A percentile compares a stretch with the other conserved stretches of the same genome.
Conservation (phyloP, 2,888 invertebrate genomes). For the Hecatera dysodea region DNA sequence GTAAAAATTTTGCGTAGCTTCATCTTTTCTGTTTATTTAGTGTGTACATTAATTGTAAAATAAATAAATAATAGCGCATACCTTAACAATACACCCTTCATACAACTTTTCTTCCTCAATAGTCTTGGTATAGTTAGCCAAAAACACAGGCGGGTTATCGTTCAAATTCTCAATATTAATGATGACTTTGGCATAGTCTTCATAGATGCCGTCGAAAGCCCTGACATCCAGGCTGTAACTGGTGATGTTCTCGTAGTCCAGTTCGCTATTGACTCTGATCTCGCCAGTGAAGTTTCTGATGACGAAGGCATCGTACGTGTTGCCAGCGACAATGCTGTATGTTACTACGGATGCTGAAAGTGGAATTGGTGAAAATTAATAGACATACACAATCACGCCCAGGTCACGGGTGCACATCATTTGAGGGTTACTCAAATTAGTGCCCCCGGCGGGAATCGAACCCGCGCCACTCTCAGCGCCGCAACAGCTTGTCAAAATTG, state of each 20-base stretch:
- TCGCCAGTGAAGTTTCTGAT: conserved; percentile 96
- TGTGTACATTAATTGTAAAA: too few relatives aligned
- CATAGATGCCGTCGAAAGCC: conserved; percentile 96
- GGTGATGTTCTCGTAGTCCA: conserved; percentile 96
- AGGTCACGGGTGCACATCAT: neutral
- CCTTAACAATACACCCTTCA: conserved; percentile 93
- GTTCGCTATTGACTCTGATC: conserved; percentile 94
- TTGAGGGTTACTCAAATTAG: neutral
- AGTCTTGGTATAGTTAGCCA: conserved; percentile 93
- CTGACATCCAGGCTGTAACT: conserved; percentile 95
- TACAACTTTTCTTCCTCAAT: conserved; percentile 94
- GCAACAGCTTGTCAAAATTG: neutral
- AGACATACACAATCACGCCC: neutral
- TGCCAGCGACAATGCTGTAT: conserved; percentile 97
- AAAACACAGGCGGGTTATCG: conserved; percentile 97
- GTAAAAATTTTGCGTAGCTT: too few relatives aligned
- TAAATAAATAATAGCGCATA: conserved; percentile 71
- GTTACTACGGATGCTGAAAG: conserved; percentile 94
- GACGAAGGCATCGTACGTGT: conserved; percentile 95
- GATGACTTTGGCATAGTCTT: conserved; percentile 95
- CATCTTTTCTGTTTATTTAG: too few relatives aligned
- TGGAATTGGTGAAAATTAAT: neutral
- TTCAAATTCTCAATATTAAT: conserved; percentile 97
- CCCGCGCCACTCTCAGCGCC: neutral
- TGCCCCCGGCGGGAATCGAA: neutral